Evolutionary conservation across 2,797 vertebrate species (phyloP), one percentile per base, ranked within the genome.

Genomic region (Sciurus vulgaris): DNA sequence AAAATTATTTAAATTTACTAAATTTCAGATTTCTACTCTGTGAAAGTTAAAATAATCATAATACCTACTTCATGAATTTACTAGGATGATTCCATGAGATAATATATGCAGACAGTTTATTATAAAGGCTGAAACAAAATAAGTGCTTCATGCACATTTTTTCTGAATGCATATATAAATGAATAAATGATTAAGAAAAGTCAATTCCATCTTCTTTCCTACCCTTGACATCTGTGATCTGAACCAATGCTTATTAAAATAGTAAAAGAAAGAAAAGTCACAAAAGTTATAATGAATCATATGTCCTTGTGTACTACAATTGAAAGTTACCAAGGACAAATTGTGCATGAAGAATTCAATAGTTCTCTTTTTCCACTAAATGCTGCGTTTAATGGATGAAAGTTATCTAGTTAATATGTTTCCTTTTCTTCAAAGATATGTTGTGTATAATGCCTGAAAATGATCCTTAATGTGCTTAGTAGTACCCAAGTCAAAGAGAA

Each of bases 321-420:
- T 59, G 35, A 93, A 93, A 94, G 69, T 94, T 72, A 26, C n/a
- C 51, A 67, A 95, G 70, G 61, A 44, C 76, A 93, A 96, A 56
- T 54, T 56, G 10, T 63, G 6, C 44, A 56, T 86, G 17, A 85
- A 81, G 26, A 86, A 94, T 61, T 92, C 73, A 92, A 30, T 63
- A 82, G 56, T 85, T 92, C 72, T 95, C n/a, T 63, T 93, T 93
- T 54, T 38, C 38, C 13, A 77, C 51, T 83, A 73, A 79, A 26
- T 24, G 41, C 77, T 41, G 84, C 7, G 72, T 61, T 86, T 82
- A 91, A 84, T 54, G 11, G 35, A 81, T 51, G 49, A 94, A 78
- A 78, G 0, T 38, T 95, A 13, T 91, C 70, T 30, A 30, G 17
- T 76, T 95, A 81, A 72, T 67, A 61, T 41, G 72, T 94, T 92